These are phyloP conservation scores for Amphiprion ocellaris DNA, from an alignment of 2,113 vertebrate species.

Conservation along the genomic window DNA sequence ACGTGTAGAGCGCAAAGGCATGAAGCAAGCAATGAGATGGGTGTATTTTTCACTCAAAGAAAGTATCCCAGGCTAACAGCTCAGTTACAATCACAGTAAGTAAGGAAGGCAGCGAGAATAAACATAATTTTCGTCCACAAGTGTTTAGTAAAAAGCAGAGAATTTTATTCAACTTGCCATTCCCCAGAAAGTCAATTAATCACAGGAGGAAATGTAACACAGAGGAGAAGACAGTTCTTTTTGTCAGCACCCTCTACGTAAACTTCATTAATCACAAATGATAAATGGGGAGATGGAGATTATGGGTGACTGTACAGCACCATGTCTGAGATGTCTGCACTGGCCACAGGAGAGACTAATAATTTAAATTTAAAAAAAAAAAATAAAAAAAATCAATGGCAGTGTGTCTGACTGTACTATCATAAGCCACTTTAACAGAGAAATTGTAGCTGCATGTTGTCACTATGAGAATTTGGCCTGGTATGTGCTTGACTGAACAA, in stretches of 20 bases:
- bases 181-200: slow-evolving; percentile 29
- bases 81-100: not conserved
- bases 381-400: slow-evolving; percentile 1
- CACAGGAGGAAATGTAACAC: slow-evolving; percentile 26
- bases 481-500: not conserved
- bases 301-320: not conserved
- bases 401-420: not conserved
- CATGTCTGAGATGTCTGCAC: not conserved
- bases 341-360: not conserved
- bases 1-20: not conserved
- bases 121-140: slow-evolving; percentile 2
- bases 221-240: slow-evolving; percentile 23
- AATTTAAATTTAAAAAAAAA: not conserved
- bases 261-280: slow-evolving; percentile 41
- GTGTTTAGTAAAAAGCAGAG: slow-evolving; percentile 1
- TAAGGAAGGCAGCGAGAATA: slow-evolving; percentile 1
- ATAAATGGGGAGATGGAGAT: slow-evolving; percentile 10
- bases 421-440: not conserved
- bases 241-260: slow-evolving; percentile 5
- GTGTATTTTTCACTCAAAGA: not conserved
- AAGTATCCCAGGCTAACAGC: not conserved
- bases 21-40: not conserved
- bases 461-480: not conserved
- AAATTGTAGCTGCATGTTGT: not conserved
- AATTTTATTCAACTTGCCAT: slow-evolving; percentile 4